Evolutionary conservation across 2,797 vertebrate genomes (phyloP), one percentile per base, ranked within the genome.

Genomic region (Adrianichthys oophorus): DNA sequence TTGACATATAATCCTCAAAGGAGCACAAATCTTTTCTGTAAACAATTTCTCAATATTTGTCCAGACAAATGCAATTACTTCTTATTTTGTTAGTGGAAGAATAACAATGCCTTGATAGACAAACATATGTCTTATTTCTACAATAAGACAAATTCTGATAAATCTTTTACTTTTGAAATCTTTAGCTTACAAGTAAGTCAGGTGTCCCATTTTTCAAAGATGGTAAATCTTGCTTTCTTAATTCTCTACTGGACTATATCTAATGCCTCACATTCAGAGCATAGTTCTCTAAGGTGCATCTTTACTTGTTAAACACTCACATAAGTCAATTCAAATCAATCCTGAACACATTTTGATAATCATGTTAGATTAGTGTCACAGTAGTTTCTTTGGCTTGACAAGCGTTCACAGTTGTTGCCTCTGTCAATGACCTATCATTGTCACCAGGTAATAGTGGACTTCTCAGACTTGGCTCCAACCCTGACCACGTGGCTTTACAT

Each of bases 301-400:
- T 83, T 76, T 62, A 79, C 76, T 61, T 82, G 77, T 83, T 85
- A 61, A 80, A 77, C 43, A 24, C 56, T 61, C 40, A 53, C 82
- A 86, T 84, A 83, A 80, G 85, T 82, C 70, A 24, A 70, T 74
- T 57, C 62, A 68, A 70, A 72, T 70, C 75, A 79, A 76, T 81
- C 83, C 70, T 68, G 72, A 83, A 82, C 83, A 85, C 48, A 57
- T 62, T 56, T 49, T 8, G 15, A 15, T 66, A 83, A 87, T 85
- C 73, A 65, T 14, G 52, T 79, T 85, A 81, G 70, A 70, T 76
- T 54, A 69, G 57, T 62, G 76, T 57, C 50, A 72, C 51, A 37
- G 1, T 23, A 48, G 15, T 47, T 37, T 52, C 46, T 51, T 26
- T 61, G 45, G 42, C 50, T 45, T 55, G 47, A 71, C 59, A 44